These are phyloP conservation scores for Scartelaos histophorus DNA, from an alignment of 2,113 vertebrate genomes.

Conservation along the genomic window DNA sequence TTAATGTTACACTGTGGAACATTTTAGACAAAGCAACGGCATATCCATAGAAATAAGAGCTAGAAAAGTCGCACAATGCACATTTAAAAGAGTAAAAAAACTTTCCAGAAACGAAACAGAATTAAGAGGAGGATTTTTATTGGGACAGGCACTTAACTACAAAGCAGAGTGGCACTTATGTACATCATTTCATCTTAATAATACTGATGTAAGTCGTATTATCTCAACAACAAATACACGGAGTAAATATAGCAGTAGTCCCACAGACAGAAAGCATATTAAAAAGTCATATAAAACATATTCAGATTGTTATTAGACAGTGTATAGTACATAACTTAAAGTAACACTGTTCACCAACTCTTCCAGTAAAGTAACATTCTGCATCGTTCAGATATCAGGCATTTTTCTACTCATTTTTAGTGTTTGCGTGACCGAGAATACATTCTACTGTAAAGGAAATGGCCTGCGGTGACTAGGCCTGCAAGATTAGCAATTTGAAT, in stretches of 20 bases:
- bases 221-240: constrained; percentile 8
- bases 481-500: too few relatives aligned
- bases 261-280: constrained; percentile 20
- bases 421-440: neutral
- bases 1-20: too few relatives aligned
- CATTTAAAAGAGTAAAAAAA: neutral
- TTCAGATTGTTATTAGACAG: constrained; percentile 40
- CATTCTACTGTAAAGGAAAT: neutral
- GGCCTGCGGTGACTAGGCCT: neutral
- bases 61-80: too few relatives aligned
- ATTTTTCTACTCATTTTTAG: neutral
- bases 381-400: neutral
- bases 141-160: constrained; percentile 8
- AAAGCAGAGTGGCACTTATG: constrained; percentile 2
- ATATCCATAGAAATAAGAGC: too few relatives aligned
- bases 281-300: constrained; percentile 66
- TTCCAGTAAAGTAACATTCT: constrained; percentile 3
- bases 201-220: constrained; percentile 5
- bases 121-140: neutral
- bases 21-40: too few relatives aligned
- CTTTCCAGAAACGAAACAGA: neutral
- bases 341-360: constrained; percentile 22
- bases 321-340: constrained; percentile 49
- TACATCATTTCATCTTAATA: neutral
- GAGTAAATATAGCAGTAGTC: constrained; percentile 12